Evolutionary conservation across 2,797 vertebrate genomes (phyloP), one percentile per base, ranked within the genome.

Genomic region (Eidolon dupreanum): DNA sequence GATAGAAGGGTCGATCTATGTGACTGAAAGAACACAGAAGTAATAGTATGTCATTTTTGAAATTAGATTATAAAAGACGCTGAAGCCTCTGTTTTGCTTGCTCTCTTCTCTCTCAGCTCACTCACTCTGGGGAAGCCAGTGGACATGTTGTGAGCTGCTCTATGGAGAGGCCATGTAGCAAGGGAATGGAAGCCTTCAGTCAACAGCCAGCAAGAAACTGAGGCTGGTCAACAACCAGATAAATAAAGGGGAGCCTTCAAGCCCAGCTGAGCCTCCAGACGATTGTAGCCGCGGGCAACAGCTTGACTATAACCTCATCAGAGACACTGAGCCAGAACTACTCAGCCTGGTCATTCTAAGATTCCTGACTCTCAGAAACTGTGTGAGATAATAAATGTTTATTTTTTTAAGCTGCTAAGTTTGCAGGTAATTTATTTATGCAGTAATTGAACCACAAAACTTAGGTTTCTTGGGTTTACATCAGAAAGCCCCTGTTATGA

Each of bases 121-220:
- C 26, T 63, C 51, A 33, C 41, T 68, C 63, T 8, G 31, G 61
- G 28, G 19, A 88, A 81, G 57, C 15, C 75, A 93, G 31, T 17
- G 65, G 53, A 53, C 66, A 8, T 16, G 31, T 13, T n/a, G 31
- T 71, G 65, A 92, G 46, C 46, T 92, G n/a, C 46, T 38, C 83
- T 73, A 61, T 31, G 22, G 55, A 84, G 70, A 63, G n/a, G 43
- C 43, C 13, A 57, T 4, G 6, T 41, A 49, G 77, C 71, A 84
- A 79, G 28, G 26, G n/a, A 71, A 83, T 2, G 19, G 26, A 79
- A 79, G 79, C 22, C 57, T 79, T 63, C 36, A 75, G 33, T 78
- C 59, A 81, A 95, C 12, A 84, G 65, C 41, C 49, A 88, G 55
- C 46, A 88, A 94, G 63, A 88, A 79, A 88, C 71, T 66, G 43